Base-by-base conservation (phyloP, 2,797 vertebrate genomes). In the Paramormyrops hopkinsi region DNA sequence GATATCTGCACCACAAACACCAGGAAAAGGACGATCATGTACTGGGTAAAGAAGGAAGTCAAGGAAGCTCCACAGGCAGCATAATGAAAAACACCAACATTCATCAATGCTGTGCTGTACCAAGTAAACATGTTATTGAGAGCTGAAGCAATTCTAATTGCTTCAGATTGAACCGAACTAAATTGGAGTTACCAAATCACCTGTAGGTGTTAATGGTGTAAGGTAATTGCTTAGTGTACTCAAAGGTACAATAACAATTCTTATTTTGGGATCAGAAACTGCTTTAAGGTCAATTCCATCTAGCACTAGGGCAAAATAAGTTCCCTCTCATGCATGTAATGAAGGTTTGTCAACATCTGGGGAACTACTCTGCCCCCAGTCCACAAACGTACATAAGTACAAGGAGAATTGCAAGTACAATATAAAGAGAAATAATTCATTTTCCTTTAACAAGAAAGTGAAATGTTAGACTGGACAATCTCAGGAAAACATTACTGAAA, bases 1-100 rank as follows among this genome's bases (percentile, higher is more conserved):
- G 97, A 97, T 88, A 99, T 97, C 94, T 99, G 98, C 90, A 99
- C 94, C 51, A 99, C 93, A 79, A 99, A 99, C 89, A 98, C 97
- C 76, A 97, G n/a, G 56, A 98, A 96, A 91, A 99, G 97, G 92
- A 99, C 95, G 25, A 98, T 94, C 97, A 99, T 99, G 94, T 99
- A 99, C 98, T 99, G 93, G 85, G 12, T 0, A 1, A 29, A 29
- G 29, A 29, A 29, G 29, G 29, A 29, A 90, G 96, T 96, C 96
- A 93, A 98, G 97, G 96, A 93, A 85, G 5, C 37, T 59, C 2
- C 87, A 19, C 54, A 19, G 48, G 46, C 25, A 53, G 50, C 1
- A 50, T 5, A 50, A 50, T 84, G 41, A n/a, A 83, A 50, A 84
- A 83, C 41, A 12, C 79, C 22, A 5, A 86, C 25, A 17, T 50